These are phyloP conservation scores for Alethe castanea DNA, from an alignment of 2,113 vertebrate species.

Conservation along the genomic window DNA sequence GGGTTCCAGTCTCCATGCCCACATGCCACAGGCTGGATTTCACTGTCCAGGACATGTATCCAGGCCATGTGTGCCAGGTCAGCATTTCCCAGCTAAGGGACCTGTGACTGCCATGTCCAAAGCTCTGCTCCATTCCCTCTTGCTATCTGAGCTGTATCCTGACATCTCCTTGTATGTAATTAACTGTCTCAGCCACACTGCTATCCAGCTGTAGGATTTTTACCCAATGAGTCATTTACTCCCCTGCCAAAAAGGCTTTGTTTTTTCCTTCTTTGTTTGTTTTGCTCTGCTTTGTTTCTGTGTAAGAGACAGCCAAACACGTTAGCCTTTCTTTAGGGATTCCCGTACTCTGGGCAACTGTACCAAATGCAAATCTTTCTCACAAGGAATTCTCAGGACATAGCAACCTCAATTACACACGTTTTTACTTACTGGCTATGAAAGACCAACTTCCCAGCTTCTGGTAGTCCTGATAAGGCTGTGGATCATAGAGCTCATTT, in stretches of 20 bases:
- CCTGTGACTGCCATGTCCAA: not conserved
- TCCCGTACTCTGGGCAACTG: not conserved
- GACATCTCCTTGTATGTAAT: slow-evolving; percentile 6
- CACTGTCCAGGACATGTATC: not conserved
- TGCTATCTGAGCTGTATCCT: not conserved
- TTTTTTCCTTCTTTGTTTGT: not conserved
- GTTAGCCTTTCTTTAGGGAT: not conserved
- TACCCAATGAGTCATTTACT: not conserved
- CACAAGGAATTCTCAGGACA: not conserved
- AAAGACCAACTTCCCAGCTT: not conserved
- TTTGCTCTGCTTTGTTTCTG: slow-evolving; percentile 27
- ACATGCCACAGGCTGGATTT: not conserved
- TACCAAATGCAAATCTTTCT: not conserved
- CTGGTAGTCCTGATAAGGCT: not conserved
- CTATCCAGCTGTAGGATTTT: slow-evolving; percentile 28
- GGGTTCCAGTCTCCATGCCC: not conserved
- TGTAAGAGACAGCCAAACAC: not conserved
- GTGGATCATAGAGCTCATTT: not conserved
- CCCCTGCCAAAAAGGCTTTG: not conserved
- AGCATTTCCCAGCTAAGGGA: not conserved
- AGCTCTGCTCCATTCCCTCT: not conserved
- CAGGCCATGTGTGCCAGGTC: not conserved
- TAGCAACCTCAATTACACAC: not conserved
- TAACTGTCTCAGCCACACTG: slow-evolving; percentile 9
- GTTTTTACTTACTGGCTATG: not conserved